phyloP scores from a whole-genome alignment of 2,113 vertebrate species.

The Pavo muticus region DNA sequence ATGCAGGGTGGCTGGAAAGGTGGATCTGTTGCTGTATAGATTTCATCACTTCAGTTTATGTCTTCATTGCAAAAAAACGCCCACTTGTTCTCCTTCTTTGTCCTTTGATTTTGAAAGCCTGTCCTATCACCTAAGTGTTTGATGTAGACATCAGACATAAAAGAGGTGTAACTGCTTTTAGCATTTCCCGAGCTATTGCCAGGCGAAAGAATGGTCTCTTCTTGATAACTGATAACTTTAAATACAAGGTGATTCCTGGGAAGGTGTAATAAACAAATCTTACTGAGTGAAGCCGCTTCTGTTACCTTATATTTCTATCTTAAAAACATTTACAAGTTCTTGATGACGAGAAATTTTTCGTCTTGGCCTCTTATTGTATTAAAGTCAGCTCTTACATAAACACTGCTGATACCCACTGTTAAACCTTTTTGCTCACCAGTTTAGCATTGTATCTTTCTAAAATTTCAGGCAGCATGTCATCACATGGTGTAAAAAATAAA shows the following conservation, averaged over 20 bases:
- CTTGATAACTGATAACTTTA: background rate
- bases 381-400: slow-evolving; percentile 13
- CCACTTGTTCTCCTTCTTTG: slow-evolving; percentile 59
- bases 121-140: slow-evolving; percentile 31
- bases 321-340: slow-evolving; percentile 8
- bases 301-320: background rate
- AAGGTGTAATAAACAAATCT: slow-evolving; percentile 28
- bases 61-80: slow-evolving; percentile 52
- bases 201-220: slow-evolving; percentile 13
- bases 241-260: slow-evolving; percentile 16
- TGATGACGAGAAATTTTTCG: slow-evolving; percentile 1
- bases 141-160: slow-evolving; percentile 65
- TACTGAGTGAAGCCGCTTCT: background rate
- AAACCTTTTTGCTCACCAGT: slow-evolving; percentile 35
- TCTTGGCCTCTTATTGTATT: background rate
- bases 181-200: slow-evolving; percentile 33
- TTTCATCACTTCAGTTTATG: slow-evolving; percentile 59
- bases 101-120: slow-evolving; percentile 69
- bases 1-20: slow-evolving; percentile 26
- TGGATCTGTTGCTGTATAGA: slow-evolving; percentile 15
- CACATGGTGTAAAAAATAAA: slow-evolving; percentile 54
- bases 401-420: slow-evolving; percentile 23
- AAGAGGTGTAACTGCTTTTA: slow-evolving; percentile 50
- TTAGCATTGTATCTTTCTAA: slow-evolving; percentile 42
- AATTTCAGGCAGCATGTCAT: slow-evolving; percentile 58